phyloP scores from a whole-genome alignment of 1,140 invertebrate species.

The Hirudo medicinalis region DNA sequence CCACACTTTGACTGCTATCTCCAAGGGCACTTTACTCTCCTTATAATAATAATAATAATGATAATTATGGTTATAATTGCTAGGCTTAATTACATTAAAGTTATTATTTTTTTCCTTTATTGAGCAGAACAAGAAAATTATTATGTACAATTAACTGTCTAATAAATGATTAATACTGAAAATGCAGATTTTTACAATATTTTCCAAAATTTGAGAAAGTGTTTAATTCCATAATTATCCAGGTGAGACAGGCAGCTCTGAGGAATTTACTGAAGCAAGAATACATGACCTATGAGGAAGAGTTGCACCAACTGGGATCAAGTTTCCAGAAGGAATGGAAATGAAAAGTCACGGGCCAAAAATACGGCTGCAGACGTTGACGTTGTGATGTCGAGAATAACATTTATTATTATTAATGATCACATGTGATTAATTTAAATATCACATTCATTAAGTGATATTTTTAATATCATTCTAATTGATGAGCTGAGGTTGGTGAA shows the following conservation, averaged over 20 bases:
- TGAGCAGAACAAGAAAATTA: no score
- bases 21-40: background rate
- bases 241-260: slow-evolving; percentile 10
- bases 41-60: background rate
- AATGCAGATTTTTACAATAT: background rate
- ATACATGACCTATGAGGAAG: background rate
- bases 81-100: background rate
- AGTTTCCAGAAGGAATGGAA: background rate
- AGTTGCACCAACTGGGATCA: background rate
- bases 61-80: background rate
- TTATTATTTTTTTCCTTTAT: no score
- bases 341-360: no score
- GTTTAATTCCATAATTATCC: background rate
- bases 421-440: background rate
- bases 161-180: background rate
- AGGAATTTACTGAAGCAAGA: slow-evolving; percentile 5
- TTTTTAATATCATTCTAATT: background rate
- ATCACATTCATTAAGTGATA: background rate
- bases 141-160: no score
- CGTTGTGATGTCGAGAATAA: no score
- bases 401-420: background rate
- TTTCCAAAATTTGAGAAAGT: background rate
- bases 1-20: no score
- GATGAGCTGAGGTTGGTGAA: background rate
- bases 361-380: no score